phyloP scores from a whole-genome alignment of 1,140 invertebrate species.

The Lepidurus apus region DNA sequence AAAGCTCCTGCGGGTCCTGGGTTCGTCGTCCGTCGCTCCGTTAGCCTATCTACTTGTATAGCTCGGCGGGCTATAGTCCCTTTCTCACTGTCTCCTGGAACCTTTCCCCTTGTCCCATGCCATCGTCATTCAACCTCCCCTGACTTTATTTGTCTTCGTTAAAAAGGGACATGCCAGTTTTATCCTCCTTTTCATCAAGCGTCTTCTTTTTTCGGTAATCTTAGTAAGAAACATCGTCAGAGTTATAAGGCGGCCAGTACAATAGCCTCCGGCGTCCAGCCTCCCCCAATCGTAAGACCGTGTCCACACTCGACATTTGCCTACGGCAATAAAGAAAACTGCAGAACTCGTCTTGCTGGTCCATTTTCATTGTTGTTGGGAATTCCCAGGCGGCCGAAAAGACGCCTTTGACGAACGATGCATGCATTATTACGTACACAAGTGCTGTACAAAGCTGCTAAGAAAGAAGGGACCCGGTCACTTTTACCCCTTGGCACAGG shows the following conservation, averaged over 20 bases:
- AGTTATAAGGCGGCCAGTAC: neutral
- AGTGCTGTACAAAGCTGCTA: too few relatives aligned
- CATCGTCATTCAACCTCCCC: neutral
- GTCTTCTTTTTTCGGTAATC: neutral
- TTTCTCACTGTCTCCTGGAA: slow-evolving; percentile 5
- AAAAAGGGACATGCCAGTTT: slow-evolving; percentile 4
- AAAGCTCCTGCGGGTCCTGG: neutral
- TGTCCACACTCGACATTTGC: neutral
- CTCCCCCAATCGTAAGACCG: neutral
- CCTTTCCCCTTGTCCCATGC: slow-evolving; percentile 8
- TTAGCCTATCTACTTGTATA: neutral
- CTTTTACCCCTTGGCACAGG: too few relatives aligned
- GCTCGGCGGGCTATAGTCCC: neutral
- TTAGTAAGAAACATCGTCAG: neutral
- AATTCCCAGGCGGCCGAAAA: too few relatives aligned
- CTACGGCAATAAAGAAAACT: neutral
- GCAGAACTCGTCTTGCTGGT: too few relatives aligned
- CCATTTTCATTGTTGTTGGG: too few relatives aligned
- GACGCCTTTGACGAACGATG: too few relatives aligned
- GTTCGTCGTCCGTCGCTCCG: neutral
- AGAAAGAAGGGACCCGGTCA: too few relatives aligned
- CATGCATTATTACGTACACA: too few relatives aligned
- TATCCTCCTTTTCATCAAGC: neutral
- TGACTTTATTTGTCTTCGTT: slow-evolving; percentile 22
- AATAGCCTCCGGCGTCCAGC: neutral